Evolutionary conservation across 2,113 vertebrate genomes (phyloP), one percentile per base, ranked within the genome.

Genomic region (Forbesichthys papilliferus): DNA sequence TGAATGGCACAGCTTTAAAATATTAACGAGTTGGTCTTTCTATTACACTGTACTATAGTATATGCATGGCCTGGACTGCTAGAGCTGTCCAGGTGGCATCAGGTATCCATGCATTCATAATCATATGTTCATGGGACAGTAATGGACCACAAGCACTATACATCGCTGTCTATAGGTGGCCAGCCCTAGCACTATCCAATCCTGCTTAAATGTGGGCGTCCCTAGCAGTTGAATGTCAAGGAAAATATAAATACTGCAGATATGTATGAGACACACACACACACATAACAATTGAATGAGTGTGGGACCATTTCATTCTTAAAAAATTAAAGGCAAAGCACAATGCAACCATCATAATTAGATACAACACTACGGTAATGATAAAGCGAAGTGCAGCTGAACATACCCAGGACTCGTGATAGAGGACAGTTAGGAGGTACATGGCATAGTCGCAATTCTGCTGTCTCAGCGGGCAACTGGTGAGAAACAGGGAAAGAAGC

Each of bases 401-500:
- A 80, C 96, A 96, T 93, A 99, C 98, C 96, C 96, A 99, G 9
- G 96, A 98, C 74, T 99, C 98, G 3, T 99, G 98, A 87, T 96
- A 99, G 46, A 99, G 87, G 73, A 98, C 97, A 3, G 97, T 99
- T 10, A 99, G 94, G 48, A 99, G 93, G 81, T 99, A 98, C 77
- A 95, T 77, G 67, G 94, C 92, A 11, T 99, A 96, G 84, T 99
- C 95, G 33, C 92, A 91, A 79, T 99, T 99, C 93, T 99, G 98
- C 76, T 90, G 90, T 81, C 90, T 95, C 60, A 98, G 74, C 0
- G 97, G 98, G 79, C 98, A 99, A 74, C 98, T 99, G 81, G 61
- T 82, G 73, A 69, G 27, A 78, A 34, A n/a, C 9, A 10, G 20
- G 48, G 33, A 33, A 36, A 3, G 13, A 27, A 64, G 27, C 5